Evolutionary conservation across 37 sponge, comb jelly and placozoan species (phyloP), one percentile per base, ranked within the genome.

Genomic region (Dysidea cf. avara): DNA sequence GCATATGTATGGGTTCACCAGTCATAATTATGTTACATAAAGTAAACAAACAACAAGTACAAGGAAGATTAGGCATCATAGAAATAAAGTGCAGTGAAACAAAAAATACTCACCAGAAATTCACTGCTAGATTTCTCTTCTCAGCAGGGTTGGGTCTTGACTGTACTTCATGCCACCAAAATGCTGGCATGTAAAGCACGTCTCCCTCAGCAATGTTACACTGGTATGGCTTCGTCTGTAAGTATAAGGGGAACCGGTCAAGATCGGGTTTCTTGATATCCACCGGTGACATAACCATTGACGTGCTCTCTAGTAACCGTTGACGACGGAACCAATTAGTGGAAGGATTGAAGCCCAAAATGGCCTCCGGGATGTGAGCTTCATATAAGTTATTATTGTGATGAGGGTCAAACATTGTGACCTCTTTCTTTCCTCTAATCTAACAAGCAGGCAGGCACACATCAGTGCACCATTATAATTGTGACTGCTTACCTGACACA

Each of bases 131-230:
- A 58, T 90, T 90, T 38, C 86, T 68, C n/a, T 72, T 74, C 63
- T 85, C 78, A 36, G 22, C 24, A 13, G 37, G 50, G 21, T 85
- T 82, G 28, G 91, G 91, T 54, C 49, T 40, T 7, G 91, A 90
- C 78, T 85, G 91, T 12, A 90, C 91, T 47, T 90, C 91, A 36
- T 90, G 91, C 91, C 91, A 90, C 91, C 91, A 90, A 76, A 90
- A 90, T 16, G 91, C 86, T 5, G 91, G 91, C 91, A 90, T 90
- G 78, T 81, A 90, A 11, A 90, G 78, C 2, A 77, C 86, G 53
- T 90, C 91, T 1, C 91, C 91, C 20, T 81, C 78, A 31, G 11
- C 49, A 11, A 90, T 54, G 6, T 26, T 56, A 43, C 91, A 90
- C 50, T 77, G 25, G 33, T 81, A 29, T 3, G 67, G 57, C 24